Evolutionary conservation across 92 coral and sea anemone genomes (phyloP).

Genomic region (Zoanthus solanderi): DNA sequence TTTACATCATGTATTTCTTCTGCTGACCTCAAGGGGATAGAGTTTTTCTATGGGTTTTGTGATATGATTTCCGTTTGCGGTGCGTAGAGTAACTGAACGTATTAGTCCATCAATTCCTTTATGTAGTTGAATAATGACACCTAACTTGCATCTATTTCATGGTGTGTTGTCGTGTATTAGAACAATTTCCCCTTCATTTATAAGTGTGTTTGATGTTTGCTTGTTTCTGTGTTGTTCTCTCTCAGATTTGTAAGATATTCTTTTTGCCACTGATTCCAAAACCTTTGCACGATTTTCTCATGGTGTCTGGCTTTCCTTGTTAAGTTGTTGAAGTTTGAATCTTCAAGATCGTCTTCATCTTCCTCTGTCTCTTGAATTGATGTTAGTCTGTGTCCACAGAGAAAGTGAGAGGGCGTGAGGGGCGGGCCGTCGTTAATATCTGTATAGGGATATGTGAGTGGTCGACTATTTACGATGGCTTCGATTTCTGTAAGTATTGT

Average conservation of each 20-base stretch:
- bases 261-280: constrained; percentile 23
- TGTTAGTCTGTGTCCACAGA: constrained; percentile 22
- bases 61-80: constrained; percentile 17
- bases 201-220: neutral
- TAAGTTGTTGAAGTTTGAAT: constrained; percentile 17
- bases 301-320: constrained; percentile 39
- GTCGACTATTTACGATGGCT: constrained; percentile 5
- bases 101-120: constrained; percentile 53
- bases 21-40: constrained; percentile 26
- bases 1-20: constrained; percentile 7
- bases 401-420: constrained; percentile 9
- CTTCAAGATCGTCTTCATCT: constrained; percentile 10
- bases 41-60: constrained; percentile 56
- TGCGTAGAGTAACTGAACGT: constrained; percentile 51
- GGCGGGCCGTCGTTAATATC: constrained; percentile 5
- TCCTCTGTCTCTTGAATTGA: constrained; percentile 28
- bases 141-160: constrained; percentile 49
- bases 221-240: constrained; percentile 23
- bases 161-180: constrained; percentile 48
- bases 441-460: constrained; percentile 13
- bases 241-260: constrained; percentile 42
- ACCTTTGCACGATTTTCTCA: constrained; percentile 12
- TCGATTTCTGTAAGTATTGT: neutral
- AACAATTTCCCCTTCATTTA: constrained; percentile 55
- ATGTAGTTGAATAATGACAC: constrained; percentile 34